phyloP scores from a whole-genome alignment of 2,888 invertebrate genomes.

The Thysanoteuthis rhombus region DNA sequence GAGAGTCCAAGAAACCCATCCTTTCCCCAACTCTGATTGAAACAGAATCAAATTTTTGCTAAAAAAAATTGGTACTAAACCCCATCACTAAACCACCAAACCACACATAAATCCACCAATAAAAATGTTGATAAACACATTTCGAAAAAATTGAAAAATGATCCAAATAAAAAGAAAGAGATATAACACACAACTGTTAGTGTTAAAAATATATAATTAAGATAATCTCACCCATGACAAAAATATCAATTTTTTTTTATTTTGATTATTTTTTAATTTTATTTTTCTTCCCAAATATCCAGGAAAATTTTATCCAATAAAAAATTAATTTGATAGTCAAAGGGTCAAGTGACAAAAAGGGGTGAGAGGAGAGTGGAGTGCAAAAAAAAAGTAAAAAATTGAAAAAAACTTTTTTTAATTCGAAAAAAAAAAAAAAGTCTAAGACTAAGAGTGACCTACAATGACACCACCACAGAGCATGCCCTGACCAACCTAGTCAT shows the following conservation, averaged over 20 bases:
- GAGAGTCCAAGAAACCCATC: background rate
- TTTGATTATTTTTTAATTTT: background rate
- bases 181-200: background rate
- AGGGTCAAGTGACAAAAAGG: background rate
- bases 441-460: background rate
- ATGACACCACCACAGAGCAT: background rate
- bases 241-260: background rate
- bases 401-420: background rate
- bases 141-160: background rate
- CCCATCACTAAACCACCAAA: background rate
- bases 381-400: background rate
- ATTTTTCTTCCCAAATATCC: background rate
- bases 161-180: background rate
- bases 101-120: background rate
- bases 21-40: background rate
- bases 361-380: constrained; percentile 12
- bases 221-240: background rate
- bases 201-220: background rate
- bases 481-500: background rate
- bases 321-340: background rate
- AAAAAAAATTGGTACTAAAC: background rate
- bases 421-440: background rate
- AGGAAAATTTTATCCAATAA: constrained; percentile 12
- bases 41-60: background rate
- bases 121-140: background rate